Conservation (phyloP, 2,888 invertebrate genomes). For the Stenurella melanura region DNA sequence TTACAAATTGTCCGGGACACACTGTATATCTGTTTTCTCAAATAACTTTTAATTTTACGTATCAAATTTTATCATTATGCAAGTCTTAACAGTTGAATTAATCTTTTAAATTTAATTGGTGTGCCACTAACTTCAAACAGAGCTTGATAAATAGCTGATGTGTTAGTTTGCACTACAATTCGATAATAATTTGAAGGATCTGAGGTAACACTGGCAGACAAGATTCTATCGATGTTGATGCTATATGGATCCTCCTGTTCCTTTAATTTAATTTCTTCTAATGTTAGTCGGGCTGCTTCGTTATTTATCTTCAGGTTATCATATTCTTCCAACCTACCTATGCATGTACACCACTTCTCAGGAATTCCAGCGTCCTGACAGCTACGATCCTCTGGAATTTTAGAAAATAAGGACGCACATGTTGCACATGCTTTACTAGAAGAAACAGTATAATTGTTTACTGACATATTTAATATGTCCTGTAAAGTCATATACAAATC, state of each 20-base stretch:
- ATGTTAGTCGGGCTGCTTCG: slow-evolving; percentile 33
- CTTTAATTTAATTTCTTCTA: neutral
- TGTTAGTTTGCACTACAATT: slow-evolving; percentile 39
- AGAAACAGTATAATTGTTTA: slow-evolving; percentile 64
- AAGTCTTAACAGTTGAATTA: slow-evolving; percentile 33
- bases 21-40: too few species aligned
- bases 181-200: slow-evolving; percentile 33
- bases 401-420: slow-evolving; percentile 80
- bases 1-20: too few species aligned
- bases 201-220: slow-evolving; percentile 39
- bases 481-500: slow-evolving; percentile 85
- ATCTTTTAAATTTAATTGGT: slow-evolving; percentile 36
- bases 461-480: slow-evolving; percentile 77
- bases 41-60: neutral
- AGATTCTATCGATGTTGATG: slow-evolving; percentile 21
- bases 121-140: slow-evolving; percentile 30
- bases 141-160: slow-evolving; percentile 38
- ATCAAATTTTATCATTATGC: neutral
- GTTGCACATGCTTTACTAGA: slow-evolving; percentile 78
- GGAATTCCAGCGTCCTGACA: slow-evolving; percentile 78
- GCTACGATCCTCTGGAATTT: slow-evolving; percentile 77
- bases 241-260: neutral
- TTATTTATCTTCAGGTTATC: slow-evolving; percentile 17
- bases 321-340: slow-evolving; percentile 47
- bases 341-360: slow-evolving; percentile 50